Conservation (phyloP, 2,113 vertebrate genomes). For the Cinclus mexicanus region DNA sequence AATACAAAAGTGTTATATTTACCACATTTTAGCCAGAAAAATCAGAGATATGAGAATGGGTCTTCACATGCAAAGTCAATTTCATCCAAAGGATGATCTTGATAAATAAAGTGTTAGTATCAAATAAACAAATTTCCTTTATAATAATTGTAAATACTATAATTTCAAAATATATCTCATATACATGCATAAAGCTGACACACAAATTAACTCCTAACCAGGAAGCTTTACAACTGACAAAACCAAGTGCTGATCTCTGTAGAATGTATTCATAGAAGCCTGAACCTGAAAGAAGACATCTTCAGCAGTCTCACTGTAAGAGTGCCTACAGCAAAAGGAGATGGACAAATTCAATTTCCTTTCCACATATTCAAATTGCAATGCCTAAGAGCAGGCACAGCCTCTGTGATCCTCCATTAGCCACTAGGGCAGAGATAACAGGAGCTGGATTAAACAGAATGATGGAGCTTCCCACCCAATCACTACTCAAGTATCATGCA, state of each 20-base stretch:
- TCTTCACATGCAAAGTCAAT: not conserved
- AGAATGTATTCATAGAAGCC: not conserved
- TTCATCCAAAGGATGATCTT: not conserved
- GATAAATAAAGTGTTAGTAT: not conserved
- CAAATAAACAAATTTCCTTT: not conserved
- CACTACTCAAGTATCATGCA: not conserved
- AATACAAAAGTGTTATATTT: not conserved
- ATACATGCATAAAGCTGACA: not conserved
- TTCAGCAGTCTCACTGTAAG: not conserved
- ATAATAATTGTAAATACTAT: not conserved
- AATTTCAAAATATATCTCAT: not conserved
- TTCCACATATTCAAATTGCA: not conserved
- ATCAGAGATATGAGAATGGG: not conserved
- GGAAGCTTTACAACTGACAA: not conserved
- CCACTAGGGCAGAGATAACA: not conserved
- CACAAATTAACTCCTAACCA: not conserved
- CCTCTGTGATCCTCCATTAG: not conserved
- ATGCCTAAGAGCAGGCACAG: not conserved
- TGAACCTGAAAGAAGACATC: not conserved
- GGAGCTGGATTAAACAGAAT: not conserved
- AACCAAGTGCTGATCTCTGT: not conserved
- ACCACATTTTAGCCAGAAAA: not conserved
- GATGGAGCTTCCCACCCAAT: not conserved
- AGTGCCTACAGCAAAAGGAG: constrained; percentile 10
- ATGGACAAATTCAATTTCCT: not conserved